phyloP scores from a whole-genome alignment of 2,797 vertebrate species.

The Emydoidea blandingii region DNA sequence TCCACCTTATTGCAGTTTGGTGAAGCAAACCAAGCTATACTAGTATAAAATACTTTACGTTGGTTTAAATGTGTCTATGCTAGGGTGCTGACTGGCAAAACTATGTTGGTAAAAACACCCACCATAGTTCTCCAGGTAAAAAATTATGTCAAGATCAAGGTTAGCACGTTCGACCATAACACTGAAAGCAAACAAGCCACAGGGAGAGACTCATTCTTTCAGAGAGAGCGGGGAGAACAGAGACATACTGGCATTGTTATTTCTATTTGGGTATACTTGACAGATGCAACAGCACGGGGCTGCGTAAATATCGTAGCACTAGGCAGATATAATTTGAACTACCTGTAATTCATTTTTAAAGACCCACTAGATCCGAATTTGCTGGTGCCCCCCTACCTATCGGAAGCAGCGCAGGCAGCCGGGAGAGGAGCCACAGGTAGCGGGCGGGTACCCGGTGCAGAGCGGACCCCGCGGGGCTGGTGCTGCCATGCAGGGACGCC shows the following conservation, averaged over 20 bases:
- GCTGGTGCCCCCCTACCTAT: too few relatives aligned
- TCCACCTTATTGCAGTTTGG: background rate
- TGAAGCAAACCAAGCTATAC: background rate
- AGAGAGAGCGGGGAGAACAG: background rate
- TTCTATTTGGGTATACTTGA: background rate
- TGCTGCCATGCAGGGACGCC: accelerated
- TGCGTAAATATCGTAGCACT: background rate
- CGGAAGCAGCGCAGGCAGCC: too few relatives aligned
- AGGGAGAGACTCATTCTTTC: background rate
- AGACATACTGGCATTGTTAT: background rate
- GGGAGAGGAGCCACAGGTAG: too few relatives aligned
- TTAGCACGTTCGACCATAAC: background rate
- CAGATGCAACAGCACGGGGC: background rate
- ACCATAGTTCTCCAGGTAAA: background rate
- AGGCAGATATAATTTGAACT: background rate
- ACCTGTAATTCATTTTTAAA: background rate
- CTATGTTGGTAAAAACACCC: background rate
- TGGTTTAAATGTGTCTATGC: background rate
- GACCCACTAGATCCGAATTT: too few relatives aligned
- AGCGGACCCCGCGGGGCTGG: background rate
- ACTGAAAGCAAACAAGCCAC: background rate
- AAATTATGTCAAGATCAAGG: background rate
- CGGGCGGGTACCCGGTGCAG: too few relatives aligned
- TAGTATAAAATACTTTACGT: background rate
- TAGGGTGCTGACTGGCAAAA: background rate